These are phyloP conservation scores for Osmerus eperlanus DNA, from an alignment of 2,113 vertebrate genomes.

Conservation along the genomic window DNA sequence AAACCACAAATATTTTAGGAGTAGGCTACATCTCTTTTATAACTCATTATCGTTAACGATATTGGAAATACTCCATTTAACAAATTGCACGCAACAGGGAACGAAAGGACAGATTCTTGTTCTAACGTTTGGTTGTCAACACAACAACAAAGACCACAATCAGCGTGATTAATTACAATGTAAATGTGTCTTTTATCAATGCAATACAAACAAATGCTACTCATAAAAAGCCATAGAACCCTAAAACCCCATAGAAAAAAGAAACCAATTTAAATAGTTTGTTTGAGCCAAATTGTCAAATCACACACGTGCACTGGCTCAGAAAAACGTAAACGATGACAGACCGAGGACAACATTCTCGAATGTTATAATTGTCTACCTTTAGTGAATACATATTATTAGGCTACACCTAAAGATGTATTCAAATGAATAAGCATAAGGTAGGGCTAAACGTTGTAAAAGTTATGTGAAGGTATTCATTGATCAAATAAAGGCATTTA, in stretches of 20 bases:
- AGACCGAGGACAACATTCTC: not conserved
- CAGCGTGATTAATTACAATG: conserved; percentile 17
- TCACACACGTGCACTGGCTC: not conserved
- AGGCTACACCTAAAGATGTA: too few relatives aligned
- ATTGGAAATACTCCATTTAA: too few relatives aligned
- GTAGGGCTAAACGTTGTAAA: too few relatives aligned
- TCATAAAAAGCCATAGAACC: not conserved
- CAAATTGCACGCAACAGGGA: not conserved
- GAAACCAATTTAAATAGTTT: not conserved
- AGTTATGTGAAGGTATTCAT: too few relatives aligned
- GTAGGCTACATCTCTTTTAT: too few relatives aligned
- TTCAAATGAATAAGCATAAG: too few relatives aligned
- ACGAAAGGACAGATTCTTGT: not conserved
- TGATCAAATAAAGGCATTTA: too few relatives aligned
- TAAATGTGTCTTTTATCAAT: conserved; percentile 5
- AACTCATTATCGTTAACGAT: too few relatives aligned
- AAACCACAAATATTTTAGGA: too few relatives aligned
- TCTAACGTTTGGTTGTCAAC: conserved; percentile 6
- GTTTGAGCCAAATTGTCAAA: not conserved
- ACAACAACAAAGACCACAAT: conserved; percentile 1
- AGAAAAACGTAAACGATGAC: not conserved
- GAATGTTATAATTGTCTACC: too few relatives aligned
- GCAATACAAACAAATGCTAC: conserved; percentile 3
- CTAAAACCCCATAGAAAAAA: not conserved
- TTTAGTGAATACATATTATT: too few relatives aligned